Evolutionary conservation across 2,797 vertebrate genomes (phyloP), one percentile per base, ranked within the genome.

Genomic region (Glossophaga mutica): DNA sequence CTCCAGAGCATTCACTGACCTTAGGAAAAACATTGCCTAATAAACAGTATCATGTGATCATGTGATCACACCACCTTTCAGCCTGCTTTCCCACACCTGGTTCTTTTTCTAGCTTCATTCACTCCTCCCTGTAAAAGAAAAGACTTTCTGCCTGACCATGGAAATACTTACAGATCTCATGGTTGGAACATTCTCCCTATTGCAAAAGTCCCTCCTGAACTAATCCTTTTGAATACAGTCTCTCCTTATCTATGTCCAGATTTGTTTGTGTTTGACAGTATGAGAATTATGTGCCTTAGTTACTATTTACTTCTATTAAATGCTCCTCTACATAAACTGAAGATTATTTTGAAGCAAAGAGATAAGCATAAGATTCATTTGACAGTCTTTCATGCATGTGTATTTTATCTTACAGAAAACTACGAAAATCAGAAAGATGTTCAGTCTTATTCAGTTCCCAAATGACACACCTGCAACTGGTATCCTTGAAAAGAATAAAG

Each of bases 301-400:
- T 92, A 24, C 26, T 76, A 52, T 67, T 94, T 94, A 65, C 9
- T 85, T 95, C 71, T 52, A 44, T 52, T 87, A 93, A 93, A 76
- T 74, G 11, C 4, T 88, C 37, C 62, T 86, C 14, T 65, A 67
- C 16, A 92, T 32, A 85, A 83, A 84, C 8, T 92, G 32, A 92
- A 90, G 2, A 44, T 19, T 94, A 93, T 78, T 78, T 81, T 90
- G 93, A 93, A 59, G 76, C 42, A 86, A 26, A 86, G 37, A 78
- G 26, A 78, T 62, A 21, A 6, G 10, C 32, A 21, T 84, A 79
- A 92, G 50, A 87, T 50, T 93, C 24, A 70, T 83, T 62, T 88
- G 71, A 82, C 18, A 65, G 5, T 44, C 34, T 84, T 92, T 95
- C 48, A 62, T 32, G 6, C 29, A 91, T 85, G 19, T 77, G 39